Base-by-base conservation (phyloP, 1,140 invertebrate species). In the Drosophila rufa region DNA sequence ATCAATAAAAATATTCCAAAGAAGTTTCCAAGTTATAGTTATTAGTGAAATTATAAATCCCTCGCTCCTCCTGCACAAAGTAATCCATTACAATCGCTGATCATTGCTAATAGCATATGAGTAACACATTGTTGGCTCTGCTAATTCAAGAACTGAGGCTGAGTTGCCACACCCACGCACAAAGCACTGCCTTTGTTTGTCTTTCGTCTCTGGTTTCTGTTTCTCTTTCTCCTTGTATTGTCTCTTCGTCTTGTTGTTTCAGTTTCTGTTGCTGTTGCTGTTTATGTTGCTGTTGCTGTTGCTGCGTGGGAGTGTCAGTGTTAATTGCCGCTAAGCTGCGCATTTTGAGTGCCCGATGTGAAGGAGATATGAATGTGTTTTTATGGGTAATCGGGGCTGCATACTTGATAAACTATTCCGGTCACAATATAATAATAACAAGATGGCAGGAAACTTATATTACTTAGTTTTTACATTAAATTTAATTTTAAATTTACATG, bases 261-360 rank as follows among this genome's bases (percentile, higher is more conserved):
- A 38, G 15, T 55, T 38, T 83, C 22, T 46, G 38, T 55, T 47
- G 46, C 48, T 74, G 67, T 51, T 58, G 9, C n/a, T 47, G 48
- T 50, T 73, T 48, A 55, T 58, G 36, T 77, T 36, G 38, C 14
- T 46, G 46, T 42, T 59, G 36, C 40, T 57, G 56, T 45, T 62
- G 70, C 51, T 61, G 80, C 85, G 84, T 89, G 84, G 85, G 84
- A 90, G 85, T 89, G 84, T 75, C 80, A 90, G 84, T 76, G 60
- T 89, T 89, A 90, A 89, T 89, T 90, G 84, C 80, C 68, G 62
- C 78, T 79, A 89, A 90, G 80, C 62, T 81, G 70, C 74, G 77
- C 84, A 83, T 80, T 80, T 83, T 59, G 65, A 83, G 61, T 76
- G 74, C 40, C 40, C 40, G 48, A 61, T 42, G 58, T 45, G 68